A percentile compares a stretch with the other conserved stretches of the same genome.
These are phyloP conservation scores for Erannis defoliaria DNA, from an alignment of 2,888 invertebrate species.

Conservation along the genomic window DNA sequence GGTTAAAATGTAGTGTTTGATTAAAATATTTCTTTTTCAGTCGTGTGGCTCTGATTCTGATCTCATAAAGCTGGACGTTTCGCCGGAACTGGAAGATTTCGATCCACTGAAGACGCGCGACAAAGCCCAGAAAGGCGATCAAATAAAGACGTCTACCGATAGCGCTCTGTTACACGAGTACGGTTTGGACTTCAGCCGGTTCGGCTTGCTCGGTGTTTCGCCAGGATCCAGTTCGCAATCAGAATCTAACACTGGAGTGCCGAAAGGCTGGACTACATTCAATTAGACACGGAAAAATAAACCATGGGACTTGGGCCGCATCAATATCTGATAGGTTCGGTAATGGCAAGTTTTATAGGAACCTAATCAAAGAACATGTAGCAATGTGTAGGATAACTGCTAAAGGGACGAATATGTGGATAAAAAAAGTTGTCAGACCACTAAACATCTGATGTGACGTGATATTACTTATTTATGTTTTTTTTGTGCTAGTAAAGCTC, in stretches of 20 bases:
- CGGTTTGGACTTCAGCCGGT: conserved; percentile 89
- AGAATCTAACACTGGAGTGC: conserved; percentile 62
- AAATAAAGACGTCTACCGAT: conserved; percentile 81
- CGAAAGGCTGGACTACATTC: conserved; percentile 80
- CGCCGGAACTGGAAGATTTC: conserved; percentile 78
- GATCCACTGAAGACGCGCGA: conserved; percentile 77
- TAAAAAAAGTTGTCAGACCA: too few relatives aligned
- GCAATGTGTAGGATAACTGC: too few relatives aligned
- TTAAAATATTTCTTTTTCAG: conserved; percentile 75
- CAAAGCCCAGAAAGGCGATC: conserved; percentile 68
- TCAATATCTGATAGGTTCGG: neutral
- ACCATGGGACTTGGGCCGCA: neutral
- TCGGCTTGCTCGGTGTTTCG: conserved; percentile 79
- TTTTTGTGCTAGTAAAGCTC: too few relatives aligned
- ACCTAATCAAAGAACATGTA: neutral
- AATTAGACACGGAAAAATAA: conserved; percentile 57
- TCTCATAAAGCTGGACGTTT: conserved; percentile 81
- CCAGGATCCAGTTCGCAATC: conserved; percentile 60
- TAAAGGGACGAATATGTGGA: too few relatives aligned
- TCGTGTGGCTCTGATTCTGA: conserved; percentile 76
- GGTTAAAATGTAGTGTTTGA: conserved; percentile 52
- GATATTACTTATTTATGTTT: too few relatives aligned
- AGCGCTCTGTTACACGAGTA: conserved; percentile 91
- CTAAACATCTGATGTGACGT: too few relatives aligned
- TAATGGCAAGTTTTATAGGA: neutral